A percentile compares a stretch with the other conserved stretches of the same genome.
Evolutionary conservation across 2,797 vertebrate genomes (phyloP).

Genomic region (Periophthalmus magnuspinnatus): DNA sequence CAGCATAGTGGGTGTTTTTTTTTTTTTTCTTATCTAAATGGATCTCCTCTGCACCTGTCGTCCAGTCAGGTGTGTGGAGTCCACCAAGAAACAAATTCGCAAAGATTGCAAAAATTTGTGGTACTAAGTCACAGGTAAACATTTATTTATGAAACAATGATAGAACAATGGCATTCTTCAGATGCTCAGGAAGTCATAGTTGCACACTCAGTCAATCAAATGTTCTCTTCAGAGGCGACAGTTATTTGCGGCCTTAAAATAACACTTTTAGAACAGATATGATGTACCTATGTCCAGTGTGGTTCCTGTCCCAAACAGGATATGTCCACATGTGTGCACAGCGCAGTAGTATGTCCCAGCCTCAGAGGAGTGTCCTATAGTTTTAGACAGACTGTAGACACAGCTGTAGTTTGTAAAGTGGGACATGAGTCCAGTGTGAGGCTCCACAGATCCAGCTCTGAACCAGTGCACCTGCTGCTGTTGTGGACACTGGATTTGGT

Average conservation of each 20-base stretch:
- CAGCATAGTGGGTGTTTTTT: too few relatives aligned
- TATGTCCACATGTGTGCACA: constrained; percentile 50
- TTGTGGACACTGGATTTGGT: constrained; percentile 21
- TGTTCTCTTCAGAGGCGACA: not conserved
- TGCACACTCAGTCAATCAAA: not conserved
- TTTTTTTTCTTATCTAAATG: too few relatives aligned
- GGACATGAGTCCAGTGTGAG: constrained; percentile 19
- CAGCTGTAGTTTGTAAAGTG: constrained; percentile 18
- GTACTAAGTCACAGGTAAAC: too few relatives aligned
- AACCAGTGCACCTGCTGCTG: constrained; percentile 47
- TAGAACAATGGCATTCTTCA: too few relatives aligned
- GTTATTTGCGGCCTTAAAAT: not conserved
- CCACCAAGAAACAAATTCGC: too few relatives aligned
- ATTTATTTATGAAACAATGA: too few relatives aligned
- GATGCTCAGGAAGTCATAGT: too few relatives aligned
- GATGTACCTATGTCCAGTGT: constrained; percentile 40
- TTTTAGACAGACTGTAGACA: constrained; percentile 42
- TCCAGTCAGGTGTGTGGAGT: too few relatives aligned
- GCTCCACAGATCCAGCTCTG: constrained; percentile 29
- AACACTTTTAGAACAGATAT: not conserved
- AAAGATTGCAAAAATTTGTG: too few relatives aligned
- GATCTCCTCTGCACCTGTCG: too few relatives aligned
- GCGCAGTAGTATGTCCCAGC: constrained; percentile 59
- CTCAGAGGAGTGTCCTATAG: constrained; percentile 32
- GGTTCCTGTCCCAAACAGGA: constrained; percentile 57